Conservation (phyloP, 2,888 invertebrate genomes). For the Nephrocerus scutellatus region DNA sequence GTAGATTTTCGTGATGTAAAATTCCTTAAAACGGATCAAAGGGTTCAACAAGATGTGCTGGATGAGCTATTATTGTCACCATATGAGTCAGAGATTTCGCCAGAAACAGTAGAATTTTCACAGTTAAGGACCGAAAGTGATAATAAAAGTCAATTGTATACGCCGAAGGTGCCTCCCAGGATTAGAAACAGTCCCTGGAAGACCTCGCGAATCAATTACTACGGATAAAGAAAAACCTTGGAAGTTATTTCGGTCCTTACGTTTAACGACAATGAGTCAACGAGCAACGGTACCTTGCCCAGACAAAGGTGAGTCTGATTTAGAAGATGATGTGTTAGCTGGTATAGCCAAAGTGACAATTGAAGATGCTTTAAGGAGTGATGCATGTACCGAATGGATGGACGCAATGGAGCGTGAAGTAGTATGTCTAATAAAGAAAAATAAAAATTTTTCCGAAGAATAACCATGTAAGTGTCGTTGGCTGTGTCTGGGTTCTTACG, state of each 20-base stretch:
- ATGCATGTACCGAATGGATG: slow-evolving; percentile 13
- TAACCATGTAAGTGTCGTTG: slow-evolving; percentile 13
- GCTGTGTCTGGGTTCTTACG: slow-evolving; percentile 17
- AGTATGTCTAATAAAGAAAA: slow-evolving; percentile 14
- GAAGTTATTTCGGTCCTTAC: slow-evolving; percentile 6
- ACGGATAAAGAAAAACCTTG: slow-evolving; percentile 11
- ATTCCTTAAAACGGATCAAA: slow-evolving; percentile 5
- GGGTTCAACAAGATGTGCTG: neutral
- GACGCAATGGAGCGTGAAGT: slow-evolving; percentile 18
- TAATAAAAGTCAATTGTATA: no score
- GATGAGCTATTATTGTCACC: neutral
- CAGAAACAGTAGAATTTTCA: slow-evolving; percentile 6
- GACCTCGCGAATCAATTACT: slow-evolving; percentile 7
- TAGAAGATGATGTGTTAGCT: slow-evolving; percentile 15
- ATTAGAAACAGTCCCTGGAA: slow-evolving; percentile 7
- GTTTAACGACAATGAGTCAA: no score
- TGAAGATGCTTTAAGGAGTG: slow-evolving; percentile 11
- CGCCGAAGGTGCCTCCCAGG: neutral
- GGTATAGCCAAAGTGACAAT: slow-evolving; percentile 13
- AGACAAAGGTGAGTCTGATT: no score
- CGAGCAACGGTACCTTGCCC: no score
- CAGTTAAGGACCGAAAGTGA: no score
- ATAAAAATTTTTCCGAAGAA: slow-evolving; percentile 2
- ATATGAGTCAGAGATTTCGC: neutral
- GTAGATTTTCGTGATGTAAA: slow-evolving; percentile 10